These are phyloP conservation scores for Drosophila atroscutellata DNA, from an alignment of 2,888 invertebrate species.

Conservation along the genomic window DNA sequence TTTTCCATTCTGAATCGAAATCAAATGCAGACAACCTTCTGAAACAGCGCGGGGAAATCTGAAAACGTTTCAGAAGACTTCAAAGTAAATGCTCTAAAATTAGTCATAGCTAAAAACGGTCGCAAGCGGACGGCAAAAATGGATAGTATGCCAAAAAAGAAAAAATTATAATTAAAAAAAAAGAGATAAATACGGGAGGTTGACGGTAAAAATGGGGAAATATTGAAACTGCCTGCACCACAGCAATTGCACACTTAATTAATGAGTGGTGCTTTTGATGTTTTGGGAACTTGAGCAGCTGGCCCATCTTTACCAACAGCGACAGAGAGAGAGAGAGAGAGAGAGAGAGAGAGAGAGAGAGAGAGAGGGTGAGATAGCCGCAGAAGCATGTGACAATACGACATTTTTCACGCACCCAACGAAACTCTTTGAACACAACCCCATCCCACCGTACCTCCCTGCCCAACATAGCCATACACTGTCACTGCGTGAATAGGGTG, in stretches of 20 bases:
- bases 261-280: slow-evolving; percentile 82
- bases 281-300: slow-evolving; percentile 68
- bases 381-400: slow-evolving; percentile 71
- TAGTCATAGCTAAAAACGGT: slow-evolving; percentile 61
- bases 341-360: not conserved
- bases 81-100: slow-evolving; percentile 71
- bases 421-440: slow-evolving; percentile 67
- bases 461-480: slow-evolving; percentile 12
- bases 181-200: slow-evolving; percentile 34
- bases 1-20: slow-evolving; percentile 13
- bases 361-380: not conserved
- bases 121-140: slow-evolving; percentile 46
- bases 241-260: slow-evolving; percentile 84
- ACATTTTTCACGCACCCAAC: slow-evolving; percentile 75
- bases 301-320: slow-evolving; percentile 28
- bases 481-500: slow-evolving; percentile 22
- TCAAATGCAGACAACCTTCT: slow-evolving; percentile 5
- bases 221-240: slow-evolving; percentile 14
- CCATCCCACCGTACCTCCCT: slow-evolving; percentile 20
- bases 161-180: slow-evolving; percentile 7
- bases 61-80: slow-evolving; percentile 53
- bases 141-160: slow-evolving; percentile 56
- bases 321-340: not conserved
- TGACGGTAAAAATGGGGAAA: slow-evolving; percentile 33
- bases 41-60: slow-evolving; percentile 18